A percentile compares a stretch with the other conserved stretches of the same genome.
Evolutionary conservation across 2,113 vertebrate species (phyloP).

Genomic region (Amazona vittata): DNA sequence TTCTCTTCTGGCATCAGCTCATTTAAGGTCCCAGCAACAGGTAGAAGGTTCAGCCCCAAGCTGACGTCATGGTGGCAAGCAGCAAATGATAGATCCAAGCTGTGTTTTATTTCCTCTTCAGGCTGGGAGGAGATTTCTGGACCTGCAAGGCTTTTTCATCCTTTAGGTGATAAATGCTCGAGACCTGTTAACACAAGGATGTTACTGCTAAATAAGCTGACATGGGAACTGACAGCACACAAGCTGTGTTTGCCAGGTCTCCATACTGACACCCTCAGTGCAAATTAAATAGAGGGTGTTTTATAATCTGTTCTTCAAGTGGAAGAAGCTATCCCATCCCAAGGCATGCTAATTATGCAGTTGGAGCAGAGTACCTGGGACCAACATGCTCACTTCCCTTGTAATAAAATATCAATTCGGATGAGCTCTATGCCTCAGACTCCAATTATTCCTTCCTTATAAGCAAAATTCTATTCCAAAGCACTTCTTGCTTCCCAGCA

Average conservation of each 20-base stretch:
- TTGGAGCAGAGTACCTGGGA: not conserved
- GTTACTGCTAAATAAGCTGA: not conserved
- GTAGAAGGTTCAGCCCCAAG: conserved; percentile 66
- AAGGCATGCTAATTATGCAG: not conserved
- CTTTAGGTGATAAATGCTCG: not conserved
- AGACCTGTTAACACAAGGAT: not conserved
- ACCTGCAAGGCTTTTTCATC: not conserved
- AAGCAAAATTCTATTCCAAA: not conserved
- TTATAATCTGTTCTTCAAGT: not conserved
- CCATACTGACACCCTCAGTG: not conserved
- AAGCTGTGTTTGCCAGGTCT: not conserved
- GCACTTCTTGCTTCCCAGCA: not conserved
- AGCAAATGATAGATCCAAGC: conserved; percentile 38
- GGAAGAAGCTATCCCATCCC: not conserved
- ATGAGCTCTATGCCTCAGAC: not conserved
- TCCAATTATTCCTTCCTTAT: not conserved
- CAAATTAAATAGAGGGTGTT: not conserved
- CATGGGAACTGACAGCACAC: not conserved
- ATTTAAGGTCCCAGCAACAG: conserved; percentile 56
- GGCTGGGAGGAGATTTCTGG: not conserved
- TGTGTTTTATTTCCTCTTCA: not conserved
- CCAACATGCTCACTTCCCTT: not conserved
- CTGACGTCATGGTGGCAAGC: conserved; percentile 69
- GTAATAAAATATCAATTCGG: not conserved
- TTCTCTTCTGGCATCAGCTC: not conserved